phyloP scores from a whole-genome alignment of 2,797 vertebrate species.

The Aeoliscus strigatus region DNA sequence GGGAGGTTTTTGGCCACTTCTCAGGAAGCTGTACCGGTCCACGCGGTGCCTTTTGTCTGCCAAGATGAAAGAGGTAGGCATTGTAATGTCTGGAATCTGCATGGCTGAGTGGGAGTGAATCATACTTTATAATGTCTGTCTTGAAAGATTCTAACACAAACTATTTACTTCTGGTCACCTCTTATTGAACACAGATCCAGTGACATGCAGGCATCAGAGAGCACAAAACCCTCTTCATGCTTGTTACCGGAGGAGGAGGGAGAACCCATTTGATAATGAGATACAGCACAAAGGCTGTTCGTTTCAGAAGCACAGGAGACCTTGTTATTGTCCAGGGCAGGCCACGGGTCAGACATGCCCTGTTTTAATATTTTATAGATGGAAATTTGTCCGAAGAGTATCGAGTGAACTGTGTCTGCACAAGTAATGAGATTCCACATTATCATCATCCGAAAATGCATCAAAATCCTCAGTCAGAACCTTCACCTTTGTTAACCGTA shows the following conservation, averaged over 20 bases:
- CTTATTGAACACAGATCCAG: conserved; percentile 32
- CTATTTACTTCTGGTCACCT: conserved; percentile 16
- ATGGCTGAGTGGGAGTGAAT: conserved; percentile 37
- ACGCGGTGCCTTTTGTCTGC: conserved; percentile 25
- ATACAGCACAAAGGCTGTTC: conserved; percentile 45
- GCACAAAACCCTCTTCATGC: conserved; percentile 36
- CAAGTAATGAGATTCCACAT: conserved; percentile 45
- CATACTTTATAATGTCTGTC: conserved; percentile 37
- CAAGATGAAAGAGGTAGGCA: conserved; percentile 51
- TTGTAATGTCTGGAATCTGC: conserved; percentile 47
- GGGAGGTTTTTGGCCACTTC: too few relatives aligned
- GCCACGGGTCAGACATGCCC: conserved; percentile 42
- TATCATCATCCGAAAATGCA: conserved; percentile 20
- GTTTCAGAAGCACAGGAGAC: conserved; percentile 40
- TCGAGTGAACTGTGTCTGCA: conserved; percentile 31
- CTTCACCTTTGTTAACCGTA: conserved; percentile 46
- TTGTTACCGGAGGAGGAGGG: conserved; percentile 19
- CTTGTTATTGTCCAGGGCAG: conserved; percentile 53
- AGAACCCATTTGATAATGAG: conserved; percentile 63
- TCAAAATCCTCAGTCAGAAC: conserved; percentile 16
- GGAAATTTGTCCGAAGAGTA: conserved; percentile 49
- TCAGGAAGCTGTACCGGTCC: too few relatives aligned
- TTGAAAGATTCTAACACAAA: conserved; percentile 14
- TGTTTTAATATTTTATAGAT: conserved; percentile 43
- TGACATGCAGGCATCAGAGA: conserved; percentile 41